Base-by-base conservation (phyloP, 2,797 vertebrate species). In the Semotilus atromaculatus region DNA sequence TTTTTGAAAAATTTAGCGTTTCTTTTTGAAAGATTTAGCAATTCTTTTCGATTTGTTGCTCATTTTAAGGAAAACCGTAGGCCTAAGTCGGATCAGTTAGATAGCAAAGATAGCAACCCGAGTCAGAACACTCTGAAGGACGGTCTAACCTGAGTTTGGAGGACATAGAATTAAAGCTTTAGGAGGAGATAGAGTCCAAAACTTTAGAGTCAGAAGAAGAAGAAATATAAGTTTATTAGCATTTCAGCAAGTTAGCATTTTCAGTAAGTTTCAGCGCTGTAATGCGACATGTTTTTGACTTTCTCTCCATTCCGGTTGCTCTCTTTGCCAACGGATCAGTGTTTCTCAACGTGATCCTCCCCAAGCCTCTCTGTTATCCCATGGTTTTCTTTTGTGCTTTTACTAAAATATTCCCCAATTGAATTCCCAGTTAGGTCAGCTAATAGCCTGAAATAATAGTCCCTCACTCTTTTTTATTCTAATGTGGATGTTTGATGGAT, bases 321-420 rank as follows among this genome's bases (percentile, higher is more conserved):
- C 60, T 68, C 43, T 53, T 31, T 64, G 31, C 78, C 78, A 68
- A 18, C 8, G 8, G 64, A 67, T 34, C 40, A 36, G 78, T 68
- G 64, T 81, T 72, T 72, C 26, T 72, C 67, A 72, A n/a, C 9
- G 38, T 45, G 80, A 29, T 2, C 51, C 2, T 81, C 80, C 80
- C 51, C 80, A 40, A 31, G 34, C 80, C 51, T 71, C 67, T 81
- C 51, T 60, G 51, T 60, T 81, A 45, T 60, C 67, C 51, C 51
- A 14, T 60, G 67, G 36, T 72, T 60, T 72, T 81, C 67, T 72
- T 51, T 26, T 31, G 36, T 36, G 18, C 55, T 34, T 81, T 81
- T 31, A 60, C 67, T 71, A 43, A 81, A 81, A 71, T 60, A 58
- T 5, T 19, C 10, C 51, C 58, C 31, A 31, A 31, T 31, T 81